Evolutionary conservation across 2,797 vertebrate genomes (phyloP), one percentile per base, ranked within the genome.

Genomic region (Clamator glandarius): DNA sequence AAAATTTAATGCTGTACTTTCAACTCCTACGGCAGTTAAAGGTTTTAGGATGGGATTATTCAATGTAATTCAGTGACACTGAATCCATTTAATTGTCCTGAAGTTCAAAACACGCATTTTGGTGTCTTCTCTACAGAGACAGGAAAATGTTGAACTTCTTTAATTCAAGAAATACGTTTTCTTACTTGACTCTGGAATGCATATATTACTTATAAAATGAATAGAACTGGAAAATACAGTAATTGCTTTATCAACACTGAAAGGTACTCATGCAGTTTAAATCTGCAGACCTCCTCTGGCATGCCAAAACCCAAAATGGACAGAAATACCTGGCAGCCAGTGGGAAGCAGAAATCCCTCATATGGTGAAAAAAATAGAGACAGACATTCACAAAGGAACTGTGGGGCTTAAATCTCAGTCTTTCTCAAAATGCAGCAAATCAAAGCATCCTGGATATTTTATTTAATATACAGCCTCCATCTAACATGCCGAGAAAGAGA

Each of bases 91-190:
- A 39, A 62, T 5, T 8, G 5, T 16, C 46, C 51, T 35, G 55
- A 82, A 2, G 5, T 29, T 73, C 35, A 62, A 76, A 70, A 6
- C 2, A n/a, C 21, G 9, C 3, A 36, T 58, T 83, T 74, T 12
- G 23, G 14, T 35, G 18, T 8, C 46, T 35, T 48, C 41, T 14
- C 48, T 39, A 29, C 0, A 0, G 39, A 48, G 26, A 29, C 0
- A 7, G 14, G 14, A 63, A 50, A 75, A 76, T 0, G 0, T 5
- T 0, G 0, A 7, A 20, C 31, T 2, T 39, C 66, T 46, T 36
- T 8, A 9, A 61, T 84, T 76, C 8, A 24, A 6, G 12, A 78
- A 50, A 25, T 4, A 23, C 0, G 0, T 74, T 85, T 78, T 44
- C 64, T 69, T 50, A 17, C 35, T 62, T n/a, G 26, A 24, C 8